These are phyloP conservation scores for Sarcophilus harrisii DNA, from an alignment of 2,797 vertebrate species.

Conservation along the genomic window DNA sequence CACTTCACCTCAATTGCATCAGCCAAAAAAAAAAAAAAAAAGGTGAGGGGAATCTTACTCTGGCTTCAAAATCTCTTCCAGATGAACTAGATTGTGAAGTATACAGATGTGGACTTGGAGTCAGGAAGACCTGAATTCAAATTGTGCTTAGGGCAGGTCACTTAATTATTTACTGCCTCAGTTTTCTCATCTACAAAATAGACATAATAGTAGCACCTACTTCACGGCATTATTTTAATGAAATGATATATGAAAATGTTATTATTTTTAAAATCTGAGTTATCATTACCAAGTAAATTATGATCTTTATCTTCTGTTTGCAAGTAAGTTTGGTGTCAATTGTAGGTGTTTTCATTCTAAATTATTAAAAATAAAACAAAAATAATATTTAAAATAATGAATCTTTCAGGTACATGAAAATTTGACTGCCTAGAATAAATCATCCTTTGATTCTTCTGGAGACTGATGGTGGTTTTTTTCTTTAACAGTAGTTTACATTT, in stretches of 20 bases:
- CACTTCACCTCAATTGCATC: no score
- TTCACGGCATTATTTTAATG: not conserved
- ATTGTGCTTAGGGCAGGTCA: not conserved
- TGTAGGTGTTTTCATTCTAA: not conserved
- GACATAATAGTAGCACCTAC: not conserved
- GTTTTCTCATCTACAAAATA: not conserved
- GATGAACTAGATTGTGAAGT: not conserved
- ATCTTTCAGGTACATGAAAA: not conserved
- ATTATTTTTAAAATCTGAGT: not conserved
- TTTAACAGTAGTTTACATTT: not conserved
- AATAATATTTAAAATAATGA: not conserved
- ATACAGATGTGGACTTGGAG: not conserved
- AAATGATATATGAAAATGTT: not conserved
- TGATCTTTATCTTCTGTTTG: not conserved
- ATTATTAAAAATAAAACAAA: not conserved
- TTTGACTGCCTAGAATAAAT: not conserved
- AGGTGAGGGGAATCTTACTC: no score
- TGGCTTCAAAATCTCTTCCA: not conserved
- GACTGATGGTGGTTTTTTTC: not conserved
- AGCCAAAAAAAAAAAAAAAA: no score
- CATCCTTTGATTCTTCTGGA: not conserved
- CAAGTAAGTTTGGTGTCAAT: not conserved
- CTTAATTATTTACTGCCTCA: not conserved
- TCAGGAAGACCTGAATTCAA: not conserved
- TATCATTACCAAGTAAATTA: not conserved